These are phyloP conservation scores for Alethe diademata DNA, from an alignment of 2,113 vertebrate genomes.

Conservation along the genomic window DNA sequence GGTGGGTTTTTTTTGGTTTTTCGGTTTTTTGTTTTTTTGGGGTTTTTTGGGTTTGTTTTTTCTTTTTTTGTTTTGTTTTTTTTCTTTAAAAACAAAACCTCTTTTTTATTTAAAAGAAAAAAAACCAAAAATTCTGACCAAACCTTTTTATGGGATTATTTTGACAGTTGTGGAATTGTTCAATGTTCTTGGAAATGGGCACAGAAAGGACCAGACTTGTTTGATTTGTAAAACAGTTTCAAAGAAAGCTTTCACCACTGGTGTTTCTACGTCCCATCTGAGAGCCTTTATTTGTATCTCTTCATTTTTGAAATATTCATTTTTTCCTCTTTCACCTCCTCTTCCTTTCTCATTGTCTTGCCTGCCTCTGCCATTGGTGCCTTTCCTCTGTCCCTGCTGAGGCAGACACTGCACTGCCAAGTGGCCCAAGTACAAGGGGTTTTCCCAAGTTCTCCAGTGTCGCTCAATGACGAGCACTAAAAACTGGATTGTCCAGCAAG, in stretches of 20 bases:
- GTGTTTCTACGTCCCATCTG: not conserved
- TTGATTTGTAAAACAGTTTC: not conserved
- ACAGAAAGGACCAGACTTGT: not conserved
- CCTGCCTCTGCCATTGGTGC: not conserved
- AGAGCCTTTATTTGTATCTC: not conserved
- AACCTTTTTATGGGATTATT: slow-evolving; percentile 32
- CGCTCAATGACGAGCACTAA: not conserved
- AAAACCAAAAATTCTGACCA: not conserved
- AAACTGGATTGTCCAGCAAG: not conserved
- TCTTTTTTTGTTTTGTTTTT: no score
- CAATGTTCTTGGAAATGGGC: not conserved
- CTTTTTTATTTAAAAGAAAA: not conserved
- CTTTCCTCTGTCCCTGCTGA: not conserved
- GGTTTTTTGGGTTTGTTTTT: no score
- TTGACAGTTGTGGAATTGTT: not conserved
- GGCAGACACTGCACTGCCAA: not conserved
- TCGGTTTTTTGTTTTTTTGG: no score
- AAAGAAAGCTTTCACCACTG: not conserved
- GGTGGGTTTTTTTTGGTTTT: no score
- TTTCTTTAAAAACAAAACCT: not conserved
- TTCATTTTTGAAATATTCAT: not conserved
- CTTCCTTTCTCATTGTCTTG: not conserved
- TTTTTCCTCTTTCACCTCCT: not conserved
- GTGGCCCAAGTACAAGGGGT: accelerated
- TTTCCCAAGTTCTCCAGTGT: not conserved